These are phyloP conservation scores for Elgonia sp. DNA, from an alignment of 2,888 invertebrate genomes.

Conservation along the genomic window DNA sequence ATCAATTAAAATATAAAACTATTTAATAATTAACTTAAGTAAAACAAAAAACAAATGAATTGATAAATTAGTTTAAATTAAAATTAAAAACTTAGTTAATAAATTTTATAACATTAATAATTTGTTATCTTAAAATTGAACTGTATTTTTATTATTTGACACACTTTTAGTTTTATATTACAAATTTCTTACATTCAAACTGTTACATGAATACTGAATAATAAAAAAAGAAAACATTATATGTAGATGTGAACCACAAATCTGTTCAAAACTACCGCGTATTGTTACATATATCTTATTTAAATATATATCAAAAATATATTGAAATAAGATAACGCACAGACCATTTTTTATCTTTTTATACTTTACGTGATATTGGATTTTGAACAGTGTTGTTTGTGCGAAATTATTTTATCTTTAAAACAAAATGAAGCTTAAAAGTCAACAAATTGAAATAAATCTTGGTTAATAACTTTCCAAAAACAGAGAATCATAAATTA, in stretches of 20 bases:
- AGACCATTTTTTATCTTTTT: constrained; percentile 5
- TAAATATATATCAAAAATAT: constrained; percentile 29
- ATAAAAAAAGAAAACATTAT: background rate
- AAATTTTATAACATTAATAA: too few species aligned
- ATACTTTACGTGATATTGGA: constrained; percentile 15
- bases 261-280: constrained; percentile 12
- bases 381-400: background rate
- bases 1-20: too few species aligned
- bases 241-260: constrained; percentile 7
- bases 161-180: too few species aligned
- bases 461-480: background rate
- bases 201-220: background rate
- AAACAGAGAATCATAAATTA: background rate
- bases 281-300: constrained; percentile 13
- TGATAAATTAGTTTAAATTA: too few species aligned
- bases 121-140: too few species aligned
- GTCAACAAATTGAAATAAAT: background rate
- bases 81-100: too few species aligned
- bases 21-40: too few species aligned
- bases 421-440: background rate
- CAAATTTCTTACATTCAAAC: background rate
- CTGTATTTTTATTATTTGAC: too few species aligned
- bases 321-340: constrained; percentile 26
- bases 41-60: too few species aligned
- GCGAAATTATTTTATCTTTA: background rate